Base-by-base conservation (phyloP, 2,113 vertebrate species). In the Xyrauchen texanus region DNA sequence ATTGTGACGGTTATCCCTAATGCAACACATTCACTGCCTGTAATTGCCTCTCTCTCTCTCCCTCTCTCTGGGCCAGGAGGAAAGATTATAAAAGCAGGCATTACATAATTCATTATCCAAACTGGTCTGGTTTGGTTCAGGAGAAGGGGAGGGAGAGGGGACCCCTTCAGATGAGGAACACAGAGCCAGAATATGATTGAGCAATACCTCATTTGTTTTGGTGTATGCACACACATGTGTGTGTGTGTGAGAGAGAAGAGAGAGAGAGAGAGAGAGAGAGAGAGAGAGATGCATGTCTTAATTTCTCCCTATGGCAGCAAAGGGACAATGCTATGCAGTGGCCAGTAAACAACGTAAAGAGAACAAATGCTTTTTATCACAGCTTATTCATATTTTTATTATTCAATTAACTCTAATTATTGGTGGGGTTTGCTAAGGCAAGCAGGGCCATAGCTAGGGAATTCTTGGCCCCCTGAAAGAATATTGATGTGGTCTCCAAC, bases 71-170 rank as follows among this genome's bases (percentile, higher is more conserved):
- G 67, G 60, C 81, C 68, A 47, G 0, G 21, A 34, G 81, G 79
- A 79, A 83, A 52, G 57, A 88, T 87, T 86, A 85, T 83, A 84
- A 84, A 88, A 88, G 82, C 81, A 78, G 60, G 76, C 12, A 80
- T 91, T 90, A 88, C 76, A 85, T 89, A 90, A 91, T 85, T 87
- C 78, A 86, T 90, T 88, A 89, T 84, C 79, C 78, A 16, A 16
- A 79, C 78, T 1, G 2, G 15, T 81, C 75, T 78, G 83, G 84
- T 90, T 88, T 89, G 89, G 87, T 81, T 87, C 60, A 68, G 77
- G 77, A 61, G 77, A 79, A 79, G 47, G 57, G 47, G 69, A 62
- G 74, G 21, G 65, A 12, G 5, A 1, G 47, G 68, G 16, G 49
- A 49, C 61, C 52, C 53, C 80, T 85, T 76, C 53, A 63, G 69